These are phyloP conservation scores for Dendrolimus punctatus DNA, from an alignment of 1,140 invertebrate species.

Conservation along the genomic window DNA sequence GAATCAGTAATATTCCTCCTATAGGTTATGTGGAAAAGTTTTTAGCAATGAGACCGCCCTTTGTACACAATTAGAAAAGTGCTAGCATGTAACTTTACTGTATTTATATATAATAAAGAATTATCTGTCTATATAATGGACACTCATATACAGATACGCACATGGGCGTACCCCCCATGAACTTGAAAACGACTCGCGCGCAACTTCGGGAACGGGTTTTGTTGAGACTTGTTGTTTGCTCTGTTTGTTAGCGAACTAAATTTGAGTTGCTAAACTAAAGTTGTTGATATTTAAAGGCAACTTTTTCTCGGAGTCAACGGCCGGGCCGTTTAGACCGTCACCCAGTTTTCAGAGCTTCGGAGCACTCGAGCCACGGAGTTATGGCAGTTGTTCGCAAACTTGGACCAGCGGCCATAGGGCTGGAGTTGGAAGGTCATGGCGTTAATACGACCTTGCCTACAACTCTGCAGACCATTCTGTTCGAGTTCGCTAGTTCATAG, in stretches of 20 bases:
- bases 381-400: constrained; percentile 69
- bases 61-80: not conserved
- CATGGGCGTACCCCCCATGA: constrained; percentile 25
- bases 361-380: constrained; percentile 57
- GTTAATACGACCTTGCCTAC: constrained; percentile 66
- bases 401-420: constrained; percentile 53
- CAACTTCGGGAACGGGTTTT: constrained; percentile 59
- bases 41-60: too few relatives aligned
- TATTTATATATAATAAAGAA: not conserved
- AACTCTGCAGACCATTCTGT: constrained; percentile 38
- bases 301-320: constrained; percentile 71
- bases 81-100: not conserved
- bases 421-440: constrained; percentile 64
- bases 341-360: constrained; percentile 49
- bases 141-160: not conserved
- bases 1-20: too few relatives aligned
- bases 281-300: constrained; percentile 71
- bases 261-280: constrained; percentile 71
- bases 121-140: too few relatives aligned
- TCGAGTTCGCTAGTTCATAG: constrained; percentile 29
- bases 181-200: constrained; percentile 68
- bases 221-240: constrained; percentile 67
- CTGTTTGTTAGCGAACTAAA: constrained; percentile 69
- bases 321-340: constrained; percentile 58
- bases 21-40: too few relatives aligned